Evolutionary conservation across 2,113 vertebrate genomes (phyloP), one percentile per base, ranked within the genome.

Genomic region (Erythrolamprus reginae): DNA sequence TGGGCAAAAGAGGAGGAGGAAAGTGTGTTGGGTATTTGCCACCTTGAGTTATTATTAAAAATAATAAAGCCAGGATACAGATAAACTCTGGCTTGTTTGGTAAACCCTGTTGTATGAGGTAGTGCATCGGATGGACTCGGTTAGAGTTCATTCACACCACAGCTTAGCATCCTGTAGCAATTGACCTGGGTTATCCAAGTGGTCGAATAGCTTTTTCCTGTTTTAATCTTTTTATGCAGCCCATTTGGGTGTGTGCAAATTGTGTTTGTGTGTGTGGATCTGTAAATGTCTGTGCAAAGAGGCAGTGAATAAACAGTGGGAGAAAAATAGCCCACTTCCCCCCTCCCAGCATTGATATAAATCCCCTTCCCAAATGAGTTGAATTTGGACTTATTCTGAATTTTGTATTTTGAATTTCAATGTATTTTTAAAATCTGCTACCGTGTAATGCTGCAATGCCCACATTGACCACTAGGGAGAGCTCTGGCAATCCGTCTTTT

Each of bases 401-500:
- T 33, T 33, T n/a, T 45, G 82, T 50, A 4, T 50, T 50, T 23
- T 24, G 6, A 21, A 8, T 33, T 33, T n/a, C 77, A 47, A 24
- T 23, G 82, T 84, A 19, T 50, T 50, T 51, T 85, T 17, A 9
- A 26, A 77, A 77, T 92, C 93, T 12, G 56, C 13, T 42, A 19
- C 3, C 23, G 47, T n/a, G 1, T 50, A 12, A 12, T 19, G 45
- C 91, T 93, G 95, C 94, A 90, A 70, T 48, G 42, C 55, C 58
- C 1, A 3, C 2, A 28, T 56, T 19, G 13, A 92, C 70, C 96
- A 82, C 96, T 96, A 96, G 95, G 96, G 92, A 95, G 96, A 95
- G 96, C 96, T 95, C 93, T 93, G 92, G 94, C 94, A 90, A 94
- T 86, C 94, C 94, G 65, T 89, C 94, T 86, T 91, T 89, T 90